phyloP scores from a whole-genome alignment of 2,797 vertebrate species.

The Chrosomus eos region DNA sequence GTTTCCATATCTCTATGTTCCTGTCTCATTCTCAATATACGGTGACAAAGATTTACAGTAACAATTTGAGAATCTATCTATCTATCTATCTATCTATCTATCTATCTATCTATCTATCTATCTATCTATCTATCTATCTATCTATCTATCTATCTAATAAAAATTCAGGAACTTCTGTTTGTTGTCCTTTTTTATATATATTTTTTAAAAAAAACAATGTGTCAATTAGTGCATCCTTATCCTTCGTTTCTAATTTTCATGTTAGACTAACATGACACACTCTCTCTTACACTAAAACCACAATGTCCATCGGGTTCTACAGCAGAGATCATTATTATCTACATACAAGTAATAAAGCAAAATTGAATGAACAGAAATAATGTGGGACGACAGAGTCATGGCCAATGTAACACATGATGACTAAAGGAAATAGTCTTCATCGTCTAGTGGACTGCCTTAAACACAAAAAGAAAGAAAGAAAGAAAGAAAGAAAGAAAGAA shows the following conservation, averaged over 20 bases:
- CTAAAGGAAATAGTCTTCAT: conserved; percentile 71
- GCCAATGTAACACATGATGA: conserved; percentile 73
- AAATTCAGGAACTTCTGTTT: background rate
- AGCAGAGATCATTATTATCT: conserved; percentile 19
- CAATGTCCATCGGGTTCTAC: conserved; percentile 13
- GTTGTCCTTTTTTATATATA: background rate
- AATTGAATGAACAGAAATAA: conserved; percentile 36
- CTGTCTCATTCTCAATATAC: background rate
- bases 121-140: background rate
- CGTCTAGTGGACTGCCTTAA: conserved; percentile 7
- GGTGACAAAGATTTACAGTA: background rate
- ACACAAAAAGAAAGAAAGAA: conserved; percentile 44
- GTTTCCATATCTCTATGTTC: background rate
- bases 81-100: too few species aligned
- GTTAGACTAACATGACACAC: background rate
- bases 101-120: background rate
- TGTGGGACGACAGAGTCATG: conserved; percentile 68
- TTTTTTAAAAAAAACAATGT: background rate
- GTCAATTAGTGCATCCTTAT: background rate
- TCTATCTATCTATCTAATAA: background rate
- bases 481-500: too few species aligned
- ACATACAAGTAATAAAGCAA: conserved; percentile 33
- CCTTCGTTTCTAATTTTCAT: background rate
- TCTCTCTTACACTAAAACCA: conserved; percentile 3
- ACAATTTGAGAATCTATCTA: background rate